Percentiles rank a stretch among this genome's conserved stretches.
Evolutionary conservation across 1,140 invertebrate species (phyloP).

Genomic region (Drosophila insularis): DNA sequence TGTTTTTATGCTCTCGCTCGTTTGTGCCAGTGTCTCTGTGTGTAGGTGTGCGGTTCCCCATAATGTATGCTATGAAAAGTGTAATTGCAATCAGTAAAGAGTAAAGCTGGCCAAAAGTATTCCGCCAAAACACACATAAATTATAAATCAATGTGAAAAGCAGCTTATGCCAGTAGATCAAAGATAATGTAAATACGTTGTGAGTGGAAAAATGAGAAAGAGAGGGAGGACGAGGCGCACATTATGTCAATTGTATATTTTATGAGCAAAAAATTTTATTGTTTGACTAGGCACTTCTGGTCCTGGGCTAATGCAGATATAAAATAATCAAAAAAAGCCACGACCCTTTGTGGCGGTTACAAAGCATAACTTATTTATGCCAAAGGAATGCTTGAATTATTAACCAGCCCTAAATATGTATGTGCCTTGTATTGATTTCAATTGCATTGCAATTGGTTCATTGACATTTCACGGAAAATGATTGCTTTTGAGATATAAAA

Average conservation of each 20-base stretch:
- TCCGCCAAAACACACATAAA: constrained; percentile 46
- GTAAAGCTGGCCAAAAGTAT: constrained; percentile 22
- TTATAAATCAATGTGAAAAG: constrained; percentile 53
- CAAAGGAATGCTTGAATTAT: constrained; percentile 1
- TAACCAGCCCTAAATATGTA: background rate
- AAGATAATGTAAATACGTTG: background rate
- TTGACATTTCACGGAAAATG: constrained; percentile 30
- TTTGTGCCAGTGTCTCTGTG: constrained; percentile 7
- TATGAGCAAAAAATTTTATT: constrained; percentile 2
- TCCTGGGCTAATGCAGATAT: constrained; percentile 3
- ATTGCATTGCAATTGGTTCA: constrained; percentile 23
- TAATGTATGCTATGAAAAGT: constrained; percentile 5
- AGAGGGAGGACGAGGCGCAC: background rate
- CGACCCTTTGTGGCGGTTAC: background rate
- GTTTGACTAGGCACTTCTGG: constrained; percentile 10
- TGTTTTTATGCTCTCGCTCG: background rate
- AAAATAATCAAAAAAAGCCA: background rate
- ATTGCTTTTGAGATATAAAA: constrained; percentile 21
- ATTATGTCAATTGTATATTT: constrained; percentile 14
- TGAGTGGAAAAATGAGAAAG: background rate
- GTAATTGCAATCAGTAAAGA: constrained; percentile 28
- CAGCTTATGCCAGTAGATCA: background rate
- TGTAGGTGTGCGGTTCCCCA: background rate
- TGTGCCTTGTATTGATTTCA: constrained; percentile 5
- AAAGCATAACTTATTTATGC: background rate